phyloP scores from a whole-genome alignment of 92 coral and sea anemone genomes.

The Palythoa caribaeorum region DNA sequence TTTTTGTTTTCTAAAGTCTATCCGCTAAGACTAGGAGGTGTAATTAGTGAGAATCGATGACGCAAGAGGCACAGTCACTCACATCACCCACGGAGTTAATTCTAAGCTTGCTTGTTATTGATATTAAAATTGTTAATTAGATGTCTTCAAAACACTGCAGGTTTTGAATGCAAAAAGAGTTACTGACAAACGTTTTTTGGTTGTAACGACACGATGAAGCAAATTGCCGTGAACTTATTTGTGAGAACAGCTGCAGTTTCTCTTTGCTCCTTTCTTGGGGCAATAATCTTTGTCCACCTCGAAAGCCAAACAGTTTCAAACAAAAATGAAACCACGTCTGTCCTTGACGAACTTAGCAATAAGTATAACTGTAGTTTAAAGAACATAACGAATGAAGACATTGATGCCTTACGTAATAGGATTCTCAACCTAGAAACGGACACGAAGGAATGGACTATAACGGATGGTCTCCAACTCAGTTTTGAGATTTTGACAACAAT shows the following conservation, averaged over 20 bases:
- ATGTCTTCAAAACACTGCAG: neutral
- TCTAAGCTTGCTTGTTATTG: neutral
- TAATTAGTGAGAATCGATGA: neutral
- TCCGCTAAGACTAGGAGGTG: neutral
- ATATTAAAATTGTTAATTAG: neutral
- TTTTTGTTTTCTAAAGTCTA: no score
- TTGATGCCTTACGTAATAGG: neutral
- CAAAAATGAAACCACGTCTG: neutral
- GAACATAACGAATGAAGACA: neutral
- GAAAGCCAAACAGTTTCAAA: neutral
- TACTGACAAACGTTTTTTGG: neutral
- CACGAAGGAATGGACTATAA: neutral
- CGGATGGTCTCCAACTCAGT: conserved; percentile 5
- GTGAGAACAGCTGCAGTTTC: neutral
- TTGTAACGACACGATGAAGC: conserved; percentile 11
- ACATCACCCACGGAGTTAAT: neutral
- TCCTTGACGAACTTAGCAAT: neutral
- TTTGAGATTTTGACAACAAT: conserved; percentile 33
- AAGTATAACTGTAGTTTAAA: conserved; percentile 19
- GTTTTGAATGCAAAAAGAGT: neutral
- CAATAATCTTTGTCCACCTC: neutral
- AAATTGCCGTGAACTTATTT: neutral
- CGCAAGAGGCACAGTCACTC: neutral
- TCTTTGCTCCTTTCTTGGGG: conserved; percentile 18
- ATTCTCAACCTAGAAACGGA: neutral